Conservation (phyloP, 2,113 vertebrate species). For the Ariopsis seemanni region DNA sequence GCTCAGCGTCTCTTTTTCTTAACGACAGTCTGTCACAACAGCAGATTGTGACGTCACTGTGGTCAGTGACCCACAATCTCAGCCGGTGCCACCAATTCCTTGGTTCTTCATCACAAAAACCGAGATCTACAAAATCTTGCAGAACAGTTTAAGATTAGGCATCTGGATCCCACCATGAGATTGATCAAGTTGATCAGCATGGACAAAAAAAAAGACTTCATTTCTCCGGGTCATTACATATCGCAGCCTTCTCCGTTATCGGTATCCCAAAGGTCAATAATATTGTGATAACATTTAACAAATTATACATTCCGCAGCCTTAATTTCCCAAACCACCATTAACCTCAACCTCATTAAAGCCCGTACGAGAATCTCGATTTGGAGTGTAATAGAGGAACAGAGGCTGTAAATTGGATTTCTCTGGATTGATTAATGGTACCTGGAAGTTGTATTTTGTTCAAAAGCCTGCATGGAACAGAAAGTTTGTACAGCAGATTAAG, state of each 20-base stretch:
- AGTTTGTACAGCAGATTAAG: neutral
- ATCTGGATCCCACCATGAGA: neutral
- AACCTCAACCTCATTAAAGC: conserved; percentile 16
- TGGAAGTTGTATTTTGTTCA: neutral
- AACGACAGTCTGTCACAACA: neutral
- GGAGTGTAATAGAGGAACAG: neutral
- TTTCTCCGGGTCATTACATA: conserved; percentile 6
- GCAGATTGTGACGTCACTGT: neutral
- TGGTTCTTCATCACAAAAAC: neutral
- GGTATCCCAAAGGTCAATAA: conserved; percentile 20
- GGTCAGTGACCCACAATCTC: neutral
- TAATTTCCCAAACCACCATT: conserved; percentile 6
- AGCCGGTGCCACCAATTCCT: neutral
- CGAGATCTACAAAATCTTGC: neutral
- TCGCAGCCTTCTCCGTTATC: conserved; percentile 3
- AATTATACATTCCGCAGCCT: neutral
- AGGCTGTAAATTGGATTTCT: conserved; percentile 22
- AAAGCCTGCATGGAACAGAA: neutral
- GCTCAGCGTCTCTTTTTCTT: neutral
- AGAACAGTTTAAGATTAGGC: neutral
- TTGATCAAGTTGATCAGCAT: conserved; percentile 16
- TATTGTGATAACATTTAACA: conserved; percentile 28
- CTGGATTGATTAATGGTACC: conserved; percentile 18
- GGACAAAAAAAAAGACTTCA: conserved; percentile 10
- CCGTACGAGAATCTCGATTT: neutral